Evolutionary conservation across 2,888 invertebrate species (phyloP).

Genomic region (Dascillus cervinus): DNA sequence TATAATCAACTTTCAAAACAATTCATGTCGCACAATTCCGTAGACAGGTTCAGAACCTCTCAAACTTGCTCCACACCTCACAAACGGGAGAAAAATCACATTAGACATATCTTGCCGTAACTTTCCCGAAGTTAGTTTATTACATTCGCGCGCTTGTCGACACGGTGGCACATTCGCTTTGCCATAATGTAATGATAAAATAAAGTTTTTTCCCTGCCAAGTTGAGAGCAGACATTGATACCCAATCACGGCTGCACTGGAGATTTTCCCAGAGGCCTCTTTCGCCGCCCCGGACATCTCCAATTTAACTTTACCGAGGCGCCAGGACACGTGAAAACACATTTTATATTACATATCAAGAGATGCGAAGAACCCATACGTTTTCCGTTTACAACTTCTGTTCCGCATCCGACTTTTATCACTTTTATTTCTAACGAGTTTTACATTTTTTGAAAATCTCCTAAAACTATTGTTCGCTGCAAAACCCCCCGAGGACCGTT

Average conservation of each 20-base stretch:
- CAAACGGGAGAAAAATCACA: slow-evolving; percentile 19
- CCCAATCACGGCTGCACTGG: slow-evolving; percentile 16
- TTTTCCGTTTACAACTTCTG: slow-evolving; percentile 11
- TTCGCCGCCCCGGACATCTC: slow-evolving; percentile 9
- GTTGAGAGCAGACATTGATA: slow-evolving; percentile 18
- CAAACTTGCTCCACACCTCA: slow-evolving; percentile 18
- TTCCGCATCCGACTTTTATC: slow-evolving; percentile 12
- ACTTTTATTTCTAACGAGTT: slow-evolving; percentile 13
- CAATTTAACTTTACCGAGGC: slow-evolving; percentile 14
- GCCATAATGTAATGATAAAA: slow-evolving; percentile 23
- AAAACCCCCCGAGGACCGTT: no score
- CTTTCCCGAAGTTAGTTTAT: slow-evolving; percentile 21
- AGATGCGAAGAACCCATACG: no score
- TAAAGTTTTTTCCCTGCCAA: slow-evolving; percentile 18
- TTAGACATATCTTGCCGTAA: slow-evolving; percentile 20
- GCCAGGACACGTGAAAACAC: no score
- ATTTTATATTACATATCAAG: no score
- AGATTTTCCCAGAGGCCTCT: slow-evolving; percentile 12
- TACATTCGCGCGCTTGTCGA: slow-evolving; percentile 18
- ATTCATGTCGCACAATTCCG: no score
- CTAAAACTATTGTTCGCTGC: no score
- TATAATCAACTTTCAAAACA: no score
- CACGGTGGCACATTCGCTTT: slow-evolving; percentile 11
- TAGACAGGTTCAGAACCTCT: no score
- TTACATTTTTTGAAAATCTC: no score